phyloP scores from a whole-genome alignment of 2,888 invertebrate species.

The Drosophila bunnanda region DNA sequence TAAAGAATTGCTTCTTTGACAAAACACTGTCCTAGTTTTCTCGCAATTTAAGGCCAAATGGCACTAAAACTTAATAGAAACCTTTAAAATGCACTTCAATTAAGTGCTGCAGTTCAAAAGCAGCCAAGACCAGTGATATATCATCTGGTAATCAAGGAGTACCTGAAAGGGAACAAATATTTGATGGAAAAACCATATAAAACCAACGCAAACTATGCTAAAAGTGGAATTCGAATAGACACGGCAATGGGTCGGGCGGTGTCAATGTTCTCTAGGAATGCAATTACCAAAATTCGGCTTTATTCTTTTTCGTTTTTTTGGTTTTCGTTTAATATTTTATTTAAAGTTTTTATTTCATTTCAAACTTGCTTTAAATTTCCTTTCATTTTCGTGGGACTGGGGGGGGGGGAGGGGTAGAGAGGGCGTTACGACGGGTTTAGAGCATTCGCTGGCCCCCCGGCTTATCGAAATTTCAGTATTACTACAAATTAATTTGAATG shows the following conservation, averaged over 20 bases:
- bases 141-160: too few species aligned
- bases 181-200: neutral
- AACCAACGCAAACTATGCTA: neutral
- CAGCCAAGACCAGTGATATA: neutral
- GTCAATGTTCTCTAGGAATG: neutral
- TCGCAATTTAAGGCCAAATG: neutral
- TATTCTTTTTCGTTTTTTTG: slow-evolving; percentile 22
- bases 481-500: slow-evolving; percentile 77
- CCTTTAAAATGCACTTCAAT: neutral
- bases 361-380: slow-evolving; percentile 63
- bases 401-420: neutral
- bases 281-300: slow-evolving; percentile 18
- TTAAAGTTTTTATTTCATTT: slow-evolving; percentile 79
- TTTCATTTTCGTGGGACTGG: slow-evolving; percentile 37
- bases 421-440: slow-evolving; percentile 10
- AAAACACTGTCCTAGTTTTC: neutral
- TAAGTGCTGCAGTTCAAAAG: neutral
- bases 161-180: neutral
- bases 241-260: neutral
- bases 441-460: slow-evolving; percentile 14
- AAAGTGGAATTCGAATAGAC: neutral
- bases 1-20: neutral
- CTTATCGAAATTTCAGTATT: slow-evolving; percentile 71
- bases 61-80: neutral
- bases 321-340: slow-evolving; percentile 74